Percentiles rank a stretch among this genome's conserved stretches.
phyloP scores from a whole-genome alignment of 2,113 vertebrate species.

The Caracal caracal region DNA sequence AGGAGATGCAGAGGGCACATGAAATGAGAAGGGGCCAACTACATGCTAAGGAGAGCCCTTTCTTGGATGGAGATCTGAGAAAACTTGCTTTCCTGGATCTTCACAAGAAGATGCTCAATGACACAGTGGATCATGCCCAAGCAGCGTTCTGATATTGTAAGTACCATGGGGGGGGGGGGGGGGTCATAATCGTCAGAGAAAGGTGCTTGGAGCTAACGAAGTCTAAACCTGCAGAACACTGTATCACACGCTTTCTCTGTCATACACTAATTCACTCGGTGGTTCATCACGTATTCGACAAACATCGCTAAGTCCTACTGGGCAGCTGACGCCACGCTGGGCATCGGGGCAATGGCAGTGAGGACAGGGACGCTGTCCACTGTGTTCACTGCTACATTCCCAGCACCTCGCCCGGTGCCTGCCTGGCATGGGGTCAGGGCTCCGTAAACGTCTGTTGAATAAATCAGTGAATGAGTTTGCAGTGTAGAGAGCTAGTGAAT shows the following conservation, averaged over 20 bases:
- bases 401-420: background rate
- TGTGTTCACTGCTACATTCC: too few relatives aligned
- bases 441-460: background rate
- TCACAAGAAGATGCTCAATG: background rate
- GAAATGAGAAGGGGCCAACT: background rate
- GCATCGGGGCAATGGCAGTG: too few relatives aligned
- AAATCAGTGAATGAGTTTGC: background rate
- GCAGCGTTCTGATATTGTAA: background rate
- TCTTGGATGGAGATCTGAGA: background rate
- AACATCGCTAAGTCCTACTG: background rate
- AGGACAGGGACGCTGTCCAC: background rate
- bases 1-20: background rate
- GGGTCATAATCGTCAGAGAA: background rate
- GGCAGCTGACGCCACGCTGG: background rate
- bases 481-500: background rate
- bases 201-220: background rate
- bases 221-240: background rate
- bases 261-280: background rate
- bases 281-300: background rate
- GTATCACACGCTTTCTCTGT: background rate
- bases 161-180: background rate
- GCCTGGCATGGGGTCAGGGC: background rate
- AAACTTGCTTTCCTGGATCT: background rate
- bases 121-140: background rate
- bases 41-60: background rate